Percentiles rank a stretch among this genome's conserved stretches.
Conservation (phyloP, 2,888 invertebrate genomes). For the Epiblema foenella region DNA sequence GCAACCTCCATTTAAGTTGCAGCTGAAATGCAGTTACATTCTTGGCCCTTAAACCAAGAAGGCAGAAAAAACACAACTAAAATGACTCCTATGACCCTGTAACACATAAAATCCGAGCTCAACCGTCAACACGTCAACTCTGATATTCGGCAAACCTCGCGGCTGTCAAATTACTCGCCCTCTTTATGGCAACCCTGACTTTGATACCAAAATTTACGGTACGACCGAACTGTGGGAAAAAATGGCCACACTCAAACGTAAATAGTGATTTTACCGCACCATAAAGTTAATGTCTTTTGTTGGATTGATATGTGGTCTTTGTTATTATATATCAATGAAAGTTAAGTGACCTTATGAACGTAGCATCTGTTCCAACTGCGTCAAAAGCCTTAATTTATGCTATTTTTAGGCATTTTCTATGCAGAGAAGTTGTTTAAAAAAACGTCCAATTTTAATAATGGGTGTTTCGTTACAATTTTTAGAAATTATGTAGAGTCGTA, state of each 20-base stretch:
- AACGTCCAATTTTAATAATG: too few relatives aligned
- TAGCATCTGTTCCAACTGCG: too few relatives aligned
- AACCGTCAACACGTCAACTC: slow-evolving; percentile 27
- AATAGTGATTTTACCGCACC: slow-evolving; percentile 56
- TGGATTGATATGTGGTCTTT: slow-evolving; percentile 11
- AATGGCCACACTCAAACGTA: slow-evolving; percentile 51
- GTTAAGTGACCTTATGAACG: too few relatives aligned
- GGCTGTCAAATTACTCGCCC: slow-evolving; percentile 21
- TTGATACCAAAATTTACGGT: slow-evolving; percentile 62
- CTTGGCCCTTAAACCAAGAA: too few relatives aligned
- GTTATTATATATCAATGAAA: not conserved
- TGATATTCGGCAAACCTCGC: slow-evolving; percentile 17
- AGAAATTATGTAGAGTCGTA: too few relatives aligned
- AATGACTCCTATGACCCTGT: not conserved
- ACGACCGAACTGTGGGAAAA: slow-evolving; percentile 50
- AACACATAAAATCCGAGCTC: slow-evolving; percentile 22
- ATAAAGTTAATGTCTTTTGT: slow-evolving; percentile 54
- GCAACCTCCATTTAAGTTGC: too few relatives aligned
- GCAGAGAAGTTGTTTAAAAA: too few relatives aligned
- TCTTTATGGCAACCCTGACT: slow-evolving; percentile 42
- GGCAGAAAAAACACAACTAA: too few relatives aligned
- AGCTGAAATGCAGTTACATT: too few relatives aligned
- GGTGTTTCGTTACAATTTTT: too few relatives aligned
- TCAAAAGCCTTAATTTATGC: too few relatives aligned
- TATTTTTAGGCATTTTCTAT: too few relatives aligned